These are phyloP conservation scores for Spisula solida DNA, from an alignment of 2,888 invertebrate species.

Conservation along the genomic window DNA sequence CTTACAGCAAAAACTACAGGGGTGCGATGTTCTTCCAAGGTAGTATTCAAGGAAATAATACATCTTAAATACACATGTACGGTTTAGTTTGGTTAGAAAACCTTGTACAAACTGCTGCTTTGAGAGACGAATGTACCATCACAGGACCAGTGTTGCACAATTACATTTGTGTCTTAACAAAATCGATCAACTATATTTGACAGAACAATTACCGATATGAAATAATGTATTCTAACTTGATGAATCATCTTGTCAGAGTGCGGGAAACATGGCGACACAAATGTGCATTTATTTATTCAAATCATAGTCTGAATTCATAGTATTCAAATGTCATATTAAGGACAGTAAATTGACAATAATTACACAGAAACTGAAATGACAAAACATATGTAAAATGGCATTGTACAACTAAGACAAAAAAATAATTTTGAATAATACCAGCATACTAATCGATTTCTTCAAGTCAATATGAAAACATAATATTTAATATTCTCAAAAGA, in stretches of 20 bases:
- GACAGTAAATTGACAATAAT: background rate
- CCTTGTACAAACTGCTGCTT: background rate
- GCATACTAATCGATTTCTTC: background rate
- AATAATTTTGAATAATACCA: background rate
- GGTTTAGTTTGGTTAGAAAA: background rate
- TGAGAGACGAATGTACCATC: background rate
- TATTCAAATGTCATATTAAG: background rate
- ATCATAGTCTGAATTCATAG: background rate
- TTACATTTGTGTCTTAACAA: background rate
- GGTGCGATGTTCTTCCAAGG: no score
- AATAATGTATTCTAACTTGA: background rate
- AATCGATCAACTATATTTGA: background rate
- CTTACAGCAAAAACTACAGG: no score
- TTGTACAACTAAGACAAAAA: background rate
- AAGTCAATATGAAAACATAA: no score
- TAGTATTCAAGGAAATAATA: background rate
- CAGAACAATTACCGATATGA: background rate
- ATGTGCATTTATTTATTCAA: slow-evolving; percentile 4
- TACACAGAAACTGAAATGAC: background rate
- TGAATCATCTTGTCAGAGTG: background rate
- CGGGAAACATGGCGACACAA: background rate
- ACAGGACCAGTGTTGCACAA: background rate
- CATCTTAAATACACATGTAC: background rate
- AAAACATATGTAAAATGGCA: background rate
- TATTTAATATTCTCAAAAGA: no score